phyloP scores from a whole-genome alignment of 1,140 invertebrate genomes.

The Homalodisca vitripennis region DNA sequence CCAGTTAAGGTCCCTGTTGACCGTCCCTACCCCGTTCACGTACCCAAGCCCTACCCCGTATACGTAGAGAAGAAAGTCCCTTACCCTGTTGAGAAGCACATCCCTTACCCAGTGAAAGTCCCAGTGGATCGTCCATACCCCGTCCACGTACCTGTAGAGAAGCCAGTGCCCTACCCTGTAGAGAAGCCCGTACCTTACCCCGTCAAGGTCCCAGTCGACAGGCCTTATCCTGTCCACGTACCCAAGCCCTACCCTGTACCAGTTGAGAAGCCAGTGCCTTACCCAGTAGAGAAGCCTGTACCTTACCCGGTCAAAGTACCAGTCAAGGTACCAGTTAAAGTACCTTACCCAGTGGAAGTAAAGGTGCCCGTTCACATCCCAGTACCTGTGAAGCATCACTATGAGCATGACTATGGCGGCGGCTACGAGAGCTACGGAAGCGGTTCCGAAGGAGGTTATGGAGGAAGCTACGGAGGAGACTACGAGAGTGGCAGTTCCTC shows the following conservation, averaged over 20 bases:
- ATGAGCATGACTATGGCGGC: conserved; percentile 45
- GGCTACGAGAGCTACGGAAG: conserved; percentile 40
- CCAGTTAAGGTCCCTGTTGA: conserved; percentile 72
- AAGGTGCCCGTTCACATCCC: conserved; percentile 59
- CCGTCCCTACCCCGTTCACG: conserved; percentile 68
- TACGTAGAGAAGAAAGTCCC: conserved; percentile 31
- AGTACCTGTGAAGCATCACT: conserved; percentile 49
- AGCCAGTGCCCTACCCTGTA: conserved; percentile 56
- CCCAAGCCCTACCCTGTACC: conserved; percentile 53
- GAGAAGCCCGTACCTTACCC: conserved; percentile 61
- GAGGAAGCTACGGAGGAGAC: conserved; percentile 39
- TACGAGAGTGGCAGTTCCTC: conserved; percentile 38
- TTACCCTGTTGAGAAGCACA: conserved; percentile 53
- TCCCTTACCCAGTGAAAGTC: conserved; percentile 59
- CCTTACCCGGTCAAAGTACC: conserved; percentile 59
- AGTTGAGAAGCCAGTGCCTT: conserved; percentile 74
- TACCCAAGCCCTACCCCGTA: conserved; percentile 53
- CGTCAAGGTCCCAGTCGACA: conserved; percentile 45
- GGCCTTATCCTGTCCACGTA: conserved; percentile 50
- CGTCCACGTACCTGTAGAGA: conserved; percentile 53
- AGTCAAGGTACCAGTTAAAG: conserved; percentile 49
- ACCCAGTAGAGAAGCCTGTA: conserved; percentile 63
- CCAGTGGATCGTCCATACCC: conserved; percentile 63
- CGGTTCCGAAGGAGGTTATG: conserved; percentile 41
- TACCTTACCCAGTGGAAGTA: conserved; percentile 49